A percentile compares a stretch with the other conserved stretches of the same genome.
phyloP scores from a whole-genome alignment of 1,140 invertebrate species.

The Octopus bimaculoides region DNA sequence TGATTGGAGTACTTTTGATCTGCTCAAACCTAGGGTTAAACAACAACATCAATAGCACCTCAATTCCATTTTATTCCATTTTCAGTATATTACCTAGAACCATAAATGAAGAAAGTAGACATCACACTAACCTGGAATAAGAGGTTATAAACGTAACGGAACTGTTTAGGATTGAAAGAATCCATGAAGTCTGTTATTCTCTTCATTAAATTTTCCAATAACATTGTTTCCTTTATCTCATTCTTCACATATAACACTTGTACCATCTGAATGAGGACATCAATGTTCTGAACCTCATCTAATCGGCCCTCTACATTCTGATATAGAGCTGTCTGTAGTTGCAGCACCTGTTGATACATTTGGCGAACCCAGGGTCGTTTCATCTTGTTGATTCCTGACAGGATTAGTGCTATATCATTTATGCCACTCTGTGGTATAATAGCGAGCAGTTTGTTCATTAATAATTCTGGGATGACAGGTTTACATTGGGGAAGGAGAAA shows the following conservation, averaged over 20 bases:
- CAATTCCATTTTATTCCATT: not conserved
- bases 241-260: not conserved
- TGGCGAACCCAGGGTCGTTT: slow-evolving; percentile 20
- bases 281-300: slow-evolving; percentile 1
- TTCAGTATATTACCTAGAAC: no score
- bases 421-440: slow-evolving; percentile 25
- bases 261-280: slow-evolving; percentile 14
- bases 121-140: not conserved
- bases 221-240: not conserved
- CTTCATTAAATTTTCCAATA: slow-evolving; percentile 13
- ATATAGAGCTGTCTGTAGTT: slow-evolving; percentile 6
- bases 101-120: no score
- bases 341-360: slow-evolving; percentile 23
- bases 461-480: slow-evolving; percentile 11
- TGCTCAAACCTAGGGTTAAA: no score
- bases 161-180: not conserved
- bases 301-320: slow-evolving; percentile 9
- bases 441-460: slow-evolving; percentile 16
- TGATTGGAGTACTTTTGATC: no score
- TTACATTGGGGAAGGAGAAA: slow-evolving; percentile 22
- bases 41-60: not conserved
- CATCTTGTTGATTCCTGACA: slow-evolving; percentile 24
- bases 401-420: slow-evolving; percentile 14
- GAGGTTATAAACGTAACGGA: not conserved
- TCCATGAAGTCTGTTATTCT: slow-evolving; percentile 6